Conservation (phyloP, 1,140 invertebrate genomes). For the Drosophila carrolli region DNA sequence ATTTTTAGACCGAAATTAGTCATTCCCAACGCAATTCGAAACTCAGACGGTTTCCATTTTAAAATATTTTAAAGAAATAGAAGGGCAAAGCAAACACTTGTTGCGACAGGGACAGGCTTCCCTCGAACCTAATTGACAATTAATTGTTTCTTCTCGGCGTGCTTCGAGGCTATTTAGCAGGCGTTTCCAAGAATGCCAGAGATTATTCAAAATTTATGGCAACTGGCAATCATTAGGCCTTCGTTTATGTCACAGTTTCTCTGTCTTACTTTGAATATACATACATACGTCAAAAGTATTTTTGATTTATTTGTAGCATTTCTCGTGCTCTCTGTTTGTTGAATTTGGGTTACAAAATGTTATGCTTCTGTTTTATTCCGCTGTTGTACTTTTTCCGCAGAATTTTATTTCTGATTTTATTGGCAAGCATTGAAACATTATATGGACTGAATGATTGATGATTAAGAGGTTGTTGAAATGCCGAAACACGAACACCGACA, state of each 20-base stretch:
- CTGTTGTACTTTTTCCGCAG: slow-evolving; percentile 1
- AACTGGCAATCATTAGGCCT: slow-evolving; percentile 37
- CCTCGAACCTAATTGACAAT: slow-evolving; percentile 65
- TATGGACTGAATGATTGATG: slow-evolving; percentile 53
- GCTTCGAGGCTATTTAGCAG: slow-evolving; percentile 32
- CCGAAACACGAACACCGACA: slow-evolving; percentile 21
- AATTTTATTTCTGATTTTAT: slow-evolving; percentile 31
- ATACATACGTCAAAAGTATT: slow-evolving; percentile 26
- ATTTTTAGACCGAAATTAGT: slow-evolving; percentile 75
- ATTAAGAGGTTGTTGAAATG: slow-evolving; percentile 30
- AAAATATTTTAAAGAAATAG: slow-evolving; percentile 28
- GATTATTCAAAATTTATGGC: slow-evolving; percentile 44
- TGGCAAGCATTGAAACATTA: slow-evolving; percentile 44
- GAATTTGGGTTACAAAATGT: slow-evolving; percentile 68
- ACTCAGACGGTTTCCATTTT: slow-evolving; percentile 40
- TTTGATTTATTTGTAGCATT: slow-evolving; percentile 44
- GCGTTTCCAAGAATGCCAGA: slow-evolving; percentile 13
- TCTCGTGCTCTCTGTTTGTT: not conserved
- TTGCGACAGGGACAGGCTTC: slow-evolving; percentile 47
- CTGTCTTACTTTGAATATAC: slow-evolving; percentile 12
- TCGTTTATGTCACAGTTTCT: slow-evolving; percentile 38
- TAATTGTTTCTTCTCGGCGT: slow-evolving; percentile 47
- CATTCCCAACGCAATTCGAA: slow-evolving; percentile 41
- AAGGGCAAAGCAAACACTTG: slow-evolving; percentile 63
- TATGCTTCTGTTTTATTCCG: slow-evolving; percentile 27